phyloP scores from a whole-genome alignment of 2,113 vertebrate species.

The Tretioscincus oriximinensis region DNA sequence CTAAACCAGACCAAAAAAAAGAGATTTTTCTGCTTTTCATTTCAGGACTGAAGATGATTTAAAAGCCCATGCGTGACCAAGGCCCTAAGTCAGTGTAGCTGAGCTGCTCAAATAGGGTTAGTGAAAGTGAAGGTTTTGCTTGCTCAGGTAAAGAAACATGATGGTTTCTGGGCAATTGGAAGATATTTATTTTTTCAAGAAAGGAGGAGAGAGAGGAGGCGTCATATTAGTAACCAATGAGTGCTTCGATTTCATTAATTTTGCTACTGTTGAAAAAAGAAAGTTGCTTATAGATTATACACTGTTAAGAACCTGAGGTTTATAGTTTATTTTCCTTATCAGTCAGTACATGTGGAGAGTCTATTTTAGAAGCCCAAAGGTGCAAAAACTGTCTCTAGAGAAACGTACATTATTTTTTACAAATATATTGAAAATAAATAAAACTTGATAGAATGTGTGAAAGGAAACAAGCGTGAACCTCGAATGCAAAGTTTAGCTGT shows the following conservation, averaged over 20 bases:
- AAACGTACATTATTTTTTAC: conserved; percentile 69
- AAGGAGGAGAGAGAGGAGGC: background rate
- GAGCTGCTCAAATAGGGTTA: conserved; percentile 42
- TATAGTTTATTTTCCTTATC: conserved; percentile 27
- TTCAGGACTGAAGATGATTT: no score
- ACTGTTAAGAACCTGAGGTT: background rate
- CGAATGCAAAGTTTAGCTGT: background rate
- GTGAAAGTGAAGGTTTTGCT: conserved; percentile 45
- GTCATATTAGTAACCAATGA: background rate
- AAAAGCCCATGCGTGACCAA: no score
- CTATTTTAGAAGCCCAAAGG: conserved; percentile 66
- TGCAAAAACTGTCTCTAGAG: conserved; percentile 66
- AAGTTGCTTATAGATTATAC: conserved; percentile 13
- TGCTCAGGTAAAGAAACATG: conserved; percentile 43
- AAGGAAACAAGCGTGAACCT: conserved; percentile 36
- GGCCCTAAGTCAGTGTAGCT: conserved; percentile 11
- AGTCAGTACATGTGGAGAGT: conserved; percentile 45
- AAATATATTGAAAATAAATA: conserved; percentile 46
- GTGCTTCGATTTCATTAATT: conserved; percentile 21
- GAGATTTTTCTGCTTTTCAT: no score
- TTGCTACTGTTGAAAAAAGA: conserved; percentile 22
- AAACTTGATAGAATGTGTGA: conserved; percentile 31
- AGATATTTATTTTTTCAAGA: conserved; percentile 41
- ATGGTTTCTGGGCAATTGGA: conserved; percentile 21
- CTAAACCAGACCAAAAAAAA: no score